phyloP scores from a whole-genome alignment of 2,888 invertebrate species.

The Catocala sponsa region DNA sequence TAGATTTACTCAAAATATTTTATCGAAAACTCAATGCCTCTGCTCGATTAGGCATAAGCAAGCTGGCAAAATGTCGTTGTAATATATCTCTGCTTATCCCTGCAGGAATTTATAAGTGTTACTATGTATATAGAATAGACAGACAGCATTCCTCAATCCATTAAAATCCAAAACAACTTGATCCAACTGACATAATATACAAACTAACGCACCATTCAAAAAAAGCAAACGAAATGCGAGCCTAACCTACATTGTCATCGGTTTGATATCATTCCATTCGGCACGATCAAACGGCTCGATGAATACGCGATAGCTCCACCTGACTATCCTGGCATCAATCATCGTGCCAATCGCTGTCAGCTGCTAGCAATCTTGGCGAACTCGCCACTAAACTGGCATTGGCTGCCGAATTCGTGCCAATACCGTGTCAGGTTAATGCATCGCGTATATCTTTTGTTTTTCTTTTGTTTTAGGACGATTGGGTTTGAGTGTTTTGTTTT shows the following conservation, averaged over 20 bases:
- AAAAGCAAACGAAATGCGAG: not conserved
- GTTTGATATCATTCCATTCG: constrained; percentile 25
- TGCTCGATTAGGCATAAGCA: no score
- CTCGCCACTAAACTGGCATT: constrained; percentile 46
- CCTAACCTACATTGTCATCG: constrained; percentile 11
- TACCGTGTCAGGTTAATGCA: constrained; percentile 55
- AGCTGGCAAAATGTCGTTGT: no score
- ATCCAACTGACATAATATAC: not conserved
- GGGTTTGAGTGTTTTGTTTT: constrained; percentile 9
- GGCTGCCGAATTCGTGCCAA: constrained; percentile 54
- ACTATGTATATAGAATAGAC: no score
- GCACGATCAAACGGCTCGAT: constrained; percentile 29
- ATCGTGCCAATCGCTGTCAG: constrained; percentile 67
- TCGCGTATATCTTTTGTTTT: constrained; percentile 25
- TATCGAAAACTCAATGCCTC: no score
- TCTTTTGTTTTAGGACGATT: constrained; percentile 10
- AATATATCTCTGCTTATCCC: no score
- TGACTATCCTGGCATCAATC: constrained; percentile 63
- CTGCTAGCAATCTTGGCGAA: constrained; percentile 54
- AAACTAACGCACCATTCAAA: not conserved
- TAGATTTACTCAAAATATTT: no score
- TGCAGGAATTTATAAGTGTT: no score
- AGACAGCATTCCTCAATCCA: no score
- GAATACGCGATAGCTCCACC: constrained; percentile 41
- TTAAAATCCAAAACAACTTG: not conserved